Evolutionary conservation across 53 echinoderm and acorn worm species (phyloP).

Genomic region (Luidia sarsii): DNA sequence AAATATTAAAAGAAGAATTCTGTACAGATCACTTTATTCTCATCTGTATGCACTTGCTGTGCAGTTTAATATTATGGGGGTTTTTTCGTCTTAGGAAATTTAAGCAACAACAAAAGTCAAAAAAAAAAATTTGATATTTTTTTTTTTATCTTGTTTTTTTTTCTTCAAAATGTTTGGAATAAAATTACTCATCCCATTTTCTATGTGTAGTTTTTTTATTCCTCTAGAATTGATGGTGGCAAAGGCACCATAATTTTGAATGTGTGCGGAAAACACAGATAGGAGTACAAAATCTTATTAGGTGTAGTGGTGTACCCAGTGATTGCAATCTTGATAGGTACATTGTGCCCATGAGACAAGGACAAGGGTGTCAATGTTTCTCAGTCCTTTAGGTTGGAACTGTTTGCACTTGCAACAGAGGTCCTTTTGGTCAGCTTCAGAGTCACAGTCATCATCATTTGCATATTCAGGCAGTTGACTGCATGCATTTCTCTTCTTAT

Average conservation of each 20-base stretch:
- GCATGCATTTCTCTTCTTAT: background rate
- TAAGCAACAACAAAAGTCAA: background rate
- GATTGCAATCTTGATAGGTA: slow-evolving; percentile 19
- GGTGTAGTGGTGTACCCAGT: slow-evolving; percentile 21
- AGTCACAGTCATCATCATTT: slow-evolving; percentile 21
- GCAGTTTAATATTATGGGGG: background rate
- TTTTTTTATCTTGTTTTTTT: background rate
- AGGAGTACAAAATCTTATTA: background rate
- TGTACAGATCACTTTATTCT: too few species aligned
- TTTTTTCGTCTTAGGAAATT: background rate
- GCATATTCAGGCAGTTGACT: background rate
- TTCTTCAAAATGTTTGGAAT: background rate
- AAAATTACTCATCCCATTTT: too few species aligned
- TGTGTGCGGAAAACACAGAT: background rate
- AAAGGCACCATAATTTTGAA: slow-evolving; percentile 5
- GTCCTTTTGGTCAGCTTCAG: background rate
- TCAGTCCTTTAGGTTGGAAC: slow-evolving; percentile 1
- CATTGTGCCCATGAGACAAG: slow-evolving; percentile 23
- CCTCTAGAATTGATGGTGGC: slow-evolving; percentile 3
- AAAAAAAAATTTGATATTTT: background rate
- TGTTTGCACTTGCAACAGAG: slow-evolving; percentile 2
- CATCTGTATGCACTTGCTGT: too few species aligned
- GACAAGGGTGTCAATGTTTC: slow-evolving; percentile 1
- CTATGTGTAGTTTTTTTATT: slow-evolving; percentile 3
- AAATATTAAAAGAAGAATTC: background rate